phyloP scores from a whole-genome alignment of 23 tunicate species.

The Clavelina lepadiformis region DNA sequence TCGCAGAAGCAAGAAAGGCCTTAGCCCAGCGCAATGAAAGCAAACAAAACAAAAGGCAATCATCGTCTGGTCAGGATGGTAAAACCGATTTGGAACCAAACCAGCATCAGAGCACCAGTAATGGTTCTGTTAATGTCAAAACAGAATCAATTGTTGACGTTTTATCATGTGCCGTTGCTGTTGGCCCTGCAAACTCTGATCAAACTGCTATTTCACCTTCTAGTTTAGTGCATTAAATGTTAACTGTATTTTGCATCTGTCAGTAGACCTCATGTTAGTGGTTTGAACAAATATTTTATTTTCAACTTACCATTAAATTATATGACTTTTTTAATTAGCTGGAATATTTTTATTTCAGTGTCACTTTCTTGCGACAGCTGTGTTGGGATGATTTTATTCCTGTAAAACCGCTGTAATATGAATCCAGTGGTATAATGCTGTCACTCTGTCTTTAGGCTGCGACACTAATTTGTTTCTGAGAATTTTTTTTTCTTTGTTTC shows the following conservation, averaged over 20 bases:
- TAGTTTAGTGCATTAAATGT: constrained; percentile 21
- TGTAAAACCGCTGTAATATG: no score
- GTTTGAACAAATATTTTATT: neutral
- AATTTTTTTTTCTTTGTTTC: no score
- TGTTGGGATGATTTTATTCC: no score
- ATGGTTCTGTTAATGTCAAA: neutral
- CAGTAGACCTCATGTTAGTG: no score
- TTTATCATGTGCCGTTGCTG: constrained; percentile 14
- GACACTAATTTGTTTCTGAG: no score
- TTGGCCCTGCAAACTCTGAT: constrained; percentile 9
- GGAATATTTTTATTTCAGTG: no score
- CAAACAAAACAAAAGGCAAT: neutral
- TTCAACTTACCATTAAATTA: neutral
- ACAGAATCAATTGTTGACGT: constrained; percentile 24
- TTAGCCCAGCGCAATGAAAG: constrained; percentile 29
- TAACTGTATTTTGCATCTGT: no score
- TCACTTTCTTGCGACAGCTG: no score
- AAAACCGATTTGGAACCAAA: neutral
- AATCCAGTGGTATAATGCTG: no score
- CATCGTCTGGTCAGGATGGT: neutral
- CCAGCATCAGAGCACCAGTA: neutral
- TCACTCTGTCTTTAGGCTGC: no score
- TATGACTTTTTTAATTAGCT: no score
- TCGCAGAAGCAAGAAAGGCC: constrained; percentile 71
- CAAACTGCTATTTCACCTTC: constrained; percentile 12